Percentiles rank a stretch among this genome's conserved stretches.
Conservation (phyloP, 2,113 vertebrate species). For the Chionomys nivalis region DNA sequence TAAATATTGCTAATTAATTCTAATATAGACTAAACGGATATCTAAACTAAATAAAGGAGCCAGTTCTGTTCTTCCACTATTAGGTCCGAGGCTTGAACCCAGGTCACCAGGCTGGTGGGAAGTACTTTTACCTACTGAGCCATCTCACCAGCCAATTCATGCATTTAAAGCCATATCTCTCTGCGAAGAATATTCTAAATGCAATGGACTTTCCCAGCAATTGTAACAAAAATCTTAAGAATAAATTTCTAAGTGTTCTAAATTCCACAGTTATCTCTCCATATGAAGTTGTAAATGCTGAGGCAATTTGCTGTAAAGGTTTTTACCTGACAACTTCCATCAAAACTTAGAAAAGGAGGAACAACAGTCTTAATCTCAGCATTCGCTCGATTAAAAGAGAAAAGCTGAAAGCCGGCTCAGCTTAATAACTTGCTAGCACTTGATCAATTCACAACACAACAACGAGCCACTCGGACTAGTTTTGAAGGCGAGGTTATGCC, state of each 20-base stretch:
- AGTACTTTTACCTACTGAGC: not conserved
- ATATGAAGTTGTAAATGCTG: slow-evolving; percentile 56
- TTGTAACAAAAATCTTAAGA: slow-evolving; percentile 38
- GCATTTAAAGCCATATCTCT: not conserved
- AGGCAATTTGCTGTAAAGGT: slow-evolving; percentile 64
- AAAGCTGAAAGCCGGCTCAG: slow-evolving; percentile 74
- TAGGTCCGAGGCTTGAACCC: not conserved
- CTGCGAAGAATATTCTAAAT: not conserved
- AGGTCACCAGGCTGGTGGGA: not conserved
- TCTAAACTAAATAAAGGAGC: not conserved
- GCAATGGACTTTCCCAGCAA: not conserved
- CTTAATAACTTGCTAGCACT: slow-evolving; percentile 80
- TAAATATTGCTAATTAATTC: not conserved
- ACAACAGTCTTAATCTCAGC: slow-evolving; percentile 55
- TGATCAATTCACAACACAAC: slow-evolving; percentile 81
- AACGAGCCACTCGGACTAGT: slow-evolving; percentile 82
- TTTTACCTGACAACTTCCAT: slow-evolving; percentile 62
- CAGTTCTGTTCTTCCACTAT: not conserved
- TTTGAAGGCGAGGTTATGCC: slow-evolving; percentile 82
- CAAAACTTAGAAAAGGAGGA: slow-evolving; percentile 69
- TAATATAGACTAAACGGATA: not conserved
- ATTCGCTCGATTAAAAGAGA: slow-evolving; percentile 79
- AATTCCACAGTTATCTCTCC: slow-evolving; percentile 57
- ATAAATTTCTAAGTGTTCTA: slow-evolving; percentile 66
- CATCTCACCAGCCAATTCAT: not conserved